These are phyloP conservation scores for Heliconius himera DNA, from an alignment of 1,140 invertebrate species.

Conservation along the genomic window DNA sequence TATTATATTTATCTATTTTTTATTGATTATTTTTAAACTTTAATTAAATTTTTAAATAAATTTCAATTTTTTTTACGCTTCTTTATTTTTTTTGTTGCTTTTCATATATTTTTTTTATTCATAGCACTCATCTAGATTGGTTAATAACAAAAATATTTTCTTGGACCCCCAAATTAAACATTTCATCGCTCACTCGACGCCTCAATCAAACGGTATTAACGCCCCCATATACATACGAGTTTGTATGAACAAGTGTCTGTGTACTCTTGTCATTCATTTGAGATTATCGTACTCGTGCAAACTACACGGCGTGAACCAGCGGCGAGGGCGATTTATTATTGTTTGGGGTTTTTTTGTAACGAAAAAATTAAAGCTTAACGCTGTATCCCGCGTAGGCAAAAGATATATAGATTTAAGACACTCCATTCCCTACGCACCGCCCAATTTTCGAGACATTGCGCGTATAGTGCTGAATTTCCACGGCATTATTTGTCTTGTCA, in stretches of 20 bases:
- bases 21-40: too few species aligned
- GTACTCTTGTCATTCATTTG: slow-evolving; percentile 24
- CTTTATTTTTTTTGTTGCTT: too few species aligned
- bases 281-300: slow-evolving; percentile 21
- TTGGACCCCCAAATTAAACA: not conserved
- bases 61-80: too few species aligned
- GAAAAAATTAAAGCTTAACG: too few species aligned
- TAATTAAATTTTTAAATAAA: too few species aligned
- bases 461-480: too few species aligned
- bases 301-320: not conserved
- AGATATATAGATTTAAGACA: too few species aligned
- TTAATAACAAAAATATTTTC: not conserved
- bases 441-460: too few species aligned
- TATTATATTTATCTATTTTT: too few species aligned
- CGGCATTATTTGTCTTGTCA: not conserved
- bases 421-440: too few species aligned
- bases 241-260: slow-evolving; percentile 5
- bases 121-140: not conserved
- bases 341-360: slow-evolving; percentile 6
- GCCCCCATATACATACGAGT: slow-evolving; percentile 3
- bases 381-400: too few species aligned
- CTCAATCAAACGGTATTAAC: slow-evolving; percentile 30
- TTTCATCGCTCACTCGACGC: not conserved
- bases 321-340: not conserved
- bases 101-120: not conserved